Conservation (phyloP, 2,113 vertebrate species). For the Vidua macroura region DNA sequence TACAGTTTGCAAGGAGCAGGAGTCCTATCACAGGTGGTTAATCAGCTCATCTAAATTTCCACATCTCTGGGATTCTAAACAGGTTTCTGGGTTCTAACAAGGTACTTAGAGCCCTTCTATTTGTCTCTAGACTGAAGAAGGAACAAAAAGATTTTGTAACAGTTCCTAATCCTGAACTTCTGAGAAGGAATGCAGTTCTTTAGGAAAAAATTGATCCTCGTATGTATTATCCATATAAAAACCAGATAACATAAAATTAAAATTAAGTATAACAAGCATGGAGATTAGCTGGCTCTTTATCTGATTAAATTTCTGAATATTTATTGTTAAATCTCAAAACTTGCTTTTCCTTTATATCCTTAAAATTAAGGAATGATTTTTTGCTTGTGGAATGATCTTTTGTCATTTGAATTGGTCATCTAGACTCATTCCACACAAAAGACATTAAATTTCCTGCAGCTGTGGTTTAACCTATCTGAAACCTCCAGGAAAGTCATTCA, state of each 20-base stretch:
- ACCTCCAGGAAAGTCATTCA: background rate
- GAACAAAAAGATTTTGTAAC: background rate
- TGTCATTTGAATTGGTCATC: background rate
- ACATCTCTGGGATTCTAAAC: background rate
- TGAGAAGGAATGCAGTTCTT: background rate
- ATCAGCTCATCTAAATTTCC: background rate
- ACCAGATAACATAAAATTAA: background rate
- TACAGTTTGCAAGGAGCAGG: background rate
- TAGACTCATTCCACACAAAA: background rate
- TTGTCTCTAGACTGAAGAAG: background rate
- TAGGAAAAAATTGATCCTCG: fast-evolving
- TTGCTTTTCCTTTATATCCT: background rate
- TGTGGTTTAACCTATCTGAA: background rate
- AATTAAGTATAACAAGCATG: background rate
- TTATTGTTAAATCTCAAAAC: background rate
- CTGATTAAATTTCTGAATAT: background rate
- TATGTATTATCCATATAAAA: background rate
- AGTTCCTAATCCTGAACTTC: background rate
- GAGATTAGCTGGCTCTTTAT: background rate
- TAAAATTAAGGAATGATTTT: background rate
- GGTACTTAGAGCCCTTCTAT: background rate
- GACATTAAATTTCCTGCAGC: background rate
- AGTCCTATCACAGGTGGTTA: background rate
- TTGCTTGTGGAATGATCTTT: background rate
- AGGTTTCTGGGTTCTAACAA: background rate